A percentile compares a stretch with the other conserved stretches of the same genome.
Conservation (phyloP, 2,888 invertebrate species). For the Coleophora deauratella region DNA sequence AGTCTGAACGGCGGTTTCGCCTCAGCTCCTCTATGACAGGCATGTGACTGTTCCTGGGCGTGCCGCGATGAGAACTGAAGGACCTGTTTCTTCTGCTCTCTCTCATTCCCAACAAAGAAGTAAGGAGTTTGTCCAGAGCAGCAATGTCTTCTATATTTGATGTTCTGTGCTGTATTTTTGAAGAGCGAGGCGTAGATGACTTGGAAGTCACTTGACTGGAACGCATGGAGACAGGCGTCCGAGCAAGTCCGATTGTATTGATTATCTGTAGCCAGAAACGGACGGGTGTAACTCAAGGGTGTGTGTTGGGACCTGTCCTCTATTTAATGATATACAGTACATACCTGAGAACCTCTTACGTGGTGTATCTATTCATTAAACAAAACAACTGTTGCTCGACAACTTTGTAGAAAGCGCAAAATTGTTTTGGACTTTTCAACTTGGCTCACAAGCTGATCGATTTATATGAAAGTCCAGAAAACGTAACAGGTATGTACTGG, state of each 20-base stretch:
- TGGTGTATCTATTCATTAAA: too few relatives aligned
- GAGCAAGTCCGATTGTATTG: conserved; percentile 42
- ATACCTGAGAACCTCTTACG: too few relatives aligned
- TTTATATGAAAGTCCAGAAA: too few relatives aligned
- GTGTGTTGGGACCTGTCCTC: too few relatives aligned
- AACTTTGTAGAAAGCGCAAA: too few relatives aligned
- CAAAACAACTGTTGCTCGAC: too few relatives aligned
- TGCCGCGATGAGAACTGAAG: conserved; percentile 46
- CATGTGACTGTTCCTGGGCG: conserved; percentile 48
- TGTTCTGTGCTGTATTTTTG: conserved; percentile 21
- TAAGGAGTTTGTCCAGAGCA: conserved; percentile 77
- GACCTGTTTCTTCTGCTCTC: conserved; percentile 39
- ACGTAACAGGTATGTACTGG: too few relatives aligned
- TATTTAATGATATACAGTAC: too few relatives aligned
- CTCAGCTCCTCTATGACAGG: conserved; percentile 34
- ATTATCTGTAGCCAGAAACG: conserved; percentile 34
- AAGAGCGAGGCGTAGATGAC: conserved; percentile 34
- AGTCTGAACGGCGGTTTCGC: conserved; percentile 41
- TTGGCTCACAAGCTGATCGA: too few relatives aligned
- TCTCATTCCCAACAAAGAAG: conserved; percentile 72
- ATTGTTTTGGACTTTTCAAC: too few relatives aligned
- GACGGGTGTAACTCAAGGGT: too few relatives aligned
- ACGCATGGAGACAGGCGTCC: conserved; percentile 38
- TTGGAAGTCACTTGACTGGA: conserved; percentile 46
- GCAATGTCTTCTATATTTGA: conserved; percentile 75